Evolutionary conservation across 2,888 invertebrate genomes (phyloP).

Genomic region (Phengaris alcon): DNA sequence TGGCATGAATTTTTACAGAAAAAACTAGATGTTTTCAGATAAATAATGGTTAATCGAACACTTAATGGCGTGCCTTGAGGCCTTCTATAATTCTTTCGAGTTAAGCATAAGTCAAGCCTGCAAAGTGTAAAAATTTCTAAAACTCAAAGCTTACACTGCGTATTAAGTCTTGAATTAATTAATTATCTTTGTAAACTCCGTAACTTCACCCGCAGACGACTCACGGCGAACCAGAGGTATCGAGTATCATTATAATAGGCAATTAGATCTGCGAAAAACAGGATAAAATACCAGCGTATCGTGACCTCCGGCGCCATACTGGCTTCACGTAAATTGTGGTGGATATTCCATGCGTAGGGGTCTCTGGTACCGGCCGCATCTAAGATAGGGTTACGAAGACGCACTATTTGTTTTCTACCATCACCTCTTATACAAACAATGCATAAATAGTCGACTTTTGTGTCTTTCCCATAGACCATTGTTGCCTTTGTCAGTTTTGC

Average conservation of each 20-base stretch:
- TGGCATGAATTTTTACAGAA: too few species aligned
- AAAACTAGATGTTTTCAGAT: too few species aligned
- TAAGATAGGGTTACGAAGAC: constrained; percentile 61
- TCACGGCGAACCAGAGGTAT: constrained; percentile 49
- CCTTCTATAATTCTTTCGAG: too few species aligned
- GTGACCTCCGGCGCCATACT: constrained; percentile 39
- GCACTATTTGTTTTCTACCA: constrained; percentile 72
- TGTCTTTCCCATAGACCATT: constrained; percentile 66
- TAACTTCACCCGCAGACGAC: constrained; percentile 36
- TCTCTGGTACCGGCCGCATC: constrained; percentile 43
- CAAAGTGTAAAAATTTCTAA: not conserved
- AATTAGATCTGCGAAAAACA: constrained; percentile 70
- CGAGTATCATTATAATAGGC: constrained; percentile 76
- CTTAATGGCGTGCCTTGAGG: too few species aligned
- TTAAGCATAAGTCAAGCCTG: not conserved
- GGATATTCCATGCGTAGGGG: constrained; percentile 23
- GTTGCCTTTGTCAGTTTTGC: constrained; percentile 70
- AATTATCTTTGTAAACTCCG: constrained; percentile 22
- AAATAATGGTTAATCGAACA: too few species aligned
- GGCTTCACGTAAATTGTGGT: constrained; percentile 23
- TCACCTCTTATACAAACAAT: constrained; percentile 76
- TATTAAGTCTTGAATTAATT: constrained; percentile 16
- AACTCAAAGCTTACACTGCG: constrained; percentile 1
- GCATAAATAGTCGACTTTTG: constrained; percentile 68
- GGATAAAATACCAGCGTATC: constrained; percentile 42